A percentile compares a stretch with the other conserved stretches of the same genome.
Evolutionary conservation across 1,140 invertebrate genomes (phyloP).

Genomic region (Antheraea pernyi): DNA sequence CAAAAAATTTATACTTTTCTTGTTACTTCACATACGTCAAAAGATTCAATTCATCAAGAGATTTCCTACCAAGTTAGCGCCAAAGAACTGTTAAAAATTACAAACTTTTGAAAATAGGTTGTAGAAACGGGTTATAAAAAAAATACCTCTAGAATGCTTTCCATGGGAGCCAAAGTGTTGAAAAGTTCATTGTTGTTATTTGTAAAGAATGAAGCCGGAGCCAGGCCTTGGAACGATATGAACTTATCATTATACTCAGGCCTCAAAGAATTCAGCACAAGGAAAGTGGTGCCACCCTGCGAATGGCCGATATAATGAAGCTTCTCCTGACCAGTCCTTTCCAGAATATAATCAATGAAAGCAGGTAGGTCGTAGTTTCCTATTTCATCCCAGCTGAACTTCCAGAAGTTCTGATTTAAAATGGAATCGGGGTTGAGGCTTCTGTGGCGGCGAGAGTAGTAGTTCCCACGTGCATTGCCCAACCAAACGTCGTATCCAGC

Average conservation of each 20-base stretch:
- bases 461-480: constrained; percentile 83
- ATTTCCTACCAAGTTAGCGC: no score
- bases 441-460: constrained; percentile 80
- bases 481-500: constrained; percentile 85
- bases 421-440: constrained; percentile 77
- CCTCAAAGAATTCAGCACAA: constrained; percentile 77
- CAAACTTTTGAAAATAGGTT: no score
- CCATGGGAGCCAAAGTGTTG: constrained; percentile 16
- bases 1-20: no score
- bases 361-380: constrained; percentile 74
- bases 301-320: constrained; percentile 82
- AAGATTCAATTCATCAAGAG: no score
- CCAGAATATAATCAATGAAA: constrained; percentile 73
- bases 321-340: constrained; percentile 55
- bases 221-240: constrained; percentile 35
- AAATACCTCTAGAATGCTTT: constrained; percentile 25
- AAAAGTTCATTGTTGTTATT: constrained; percentile 23
- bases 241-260: constrained; percentile 81
- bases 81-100: no score
- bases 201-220: constrained; percentile 31
- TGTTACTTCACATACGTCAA: no score
- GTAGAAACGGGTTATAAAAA: no score
- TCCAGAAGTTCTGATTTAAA: constrained; percentile 59
- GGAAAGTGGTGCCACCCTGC: constrained; percentile 83
- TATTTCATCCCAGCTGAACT: constrained; percentile 82